phyloP scores from a whole-genome alignment of 2,113 vertebrate genomes.

The Euleptes europaea region DNA sequence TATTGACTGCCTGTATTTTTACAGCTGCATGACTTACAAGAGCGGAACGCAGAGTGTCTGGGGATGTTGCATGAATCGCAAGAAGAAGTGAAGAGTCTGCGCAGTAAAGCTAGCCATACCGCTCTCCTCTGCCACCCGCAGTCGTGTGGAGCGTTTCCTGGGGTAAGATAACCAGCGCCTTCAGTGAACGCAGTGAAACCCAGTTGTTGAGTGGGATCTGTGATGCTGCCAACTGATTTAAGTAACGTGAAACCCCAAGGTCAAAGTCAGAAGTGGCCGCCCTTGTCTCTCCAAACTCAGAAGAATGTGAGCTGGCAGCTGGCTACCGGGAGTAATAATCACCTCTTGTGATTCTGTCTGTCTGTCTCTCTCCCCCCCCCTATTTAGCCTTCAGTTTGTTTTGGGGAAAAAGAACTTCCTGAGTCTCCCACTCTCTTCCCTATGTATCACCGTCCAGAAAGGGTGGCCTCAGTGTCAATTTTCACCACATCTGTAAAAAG shows the following conservation, averaged over 20 bases:
- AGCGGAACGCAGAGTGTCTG: conserved; percentile 89
- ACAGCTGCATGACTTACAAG: conserved; percentile 92
- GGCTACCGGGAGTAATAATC: conserved; percentile 2
- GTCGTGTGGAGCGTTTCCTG: conserved; percentile 81
- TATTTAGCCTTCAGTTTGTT: not conserved
- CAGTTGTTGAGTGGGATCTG: accelerated
- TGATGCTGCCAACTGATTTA: not conserved
- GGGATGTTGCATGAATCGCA: conserved; percentile 96
- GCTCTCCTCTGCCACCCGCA: conserved; percentile 79
- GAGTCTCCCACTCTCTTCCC: not conserved
- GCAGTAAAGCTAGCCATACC: conserved; percentile 80
- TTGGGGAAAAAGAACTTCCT: not conserved
- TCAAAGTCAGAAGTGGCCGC: not conserved
- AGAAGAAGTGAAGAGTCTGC: conserved; percentile 90
- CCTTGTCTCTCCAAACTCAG: not conserved
- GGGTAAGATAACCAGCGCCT: conserved; percentile 74
- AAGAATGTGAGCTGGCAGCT: not conserved
- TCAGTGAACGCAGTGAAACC: accelerated
- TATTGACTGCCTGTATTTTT: conserved; percentile 22
- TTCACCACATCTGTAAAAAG: not conserved
- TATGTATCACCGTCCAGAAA: not conserved
- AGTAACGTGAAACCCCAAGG: not conserved
- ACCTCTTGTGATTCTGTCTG: not conserved
- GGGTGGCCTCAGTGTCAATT: not conserved
- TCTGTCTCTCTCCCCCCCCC: not conserved